Evolutionary conservation across 2,888 invertebrate species (phyloP).

Genomic region (Neoscelio sp.): DNA sequence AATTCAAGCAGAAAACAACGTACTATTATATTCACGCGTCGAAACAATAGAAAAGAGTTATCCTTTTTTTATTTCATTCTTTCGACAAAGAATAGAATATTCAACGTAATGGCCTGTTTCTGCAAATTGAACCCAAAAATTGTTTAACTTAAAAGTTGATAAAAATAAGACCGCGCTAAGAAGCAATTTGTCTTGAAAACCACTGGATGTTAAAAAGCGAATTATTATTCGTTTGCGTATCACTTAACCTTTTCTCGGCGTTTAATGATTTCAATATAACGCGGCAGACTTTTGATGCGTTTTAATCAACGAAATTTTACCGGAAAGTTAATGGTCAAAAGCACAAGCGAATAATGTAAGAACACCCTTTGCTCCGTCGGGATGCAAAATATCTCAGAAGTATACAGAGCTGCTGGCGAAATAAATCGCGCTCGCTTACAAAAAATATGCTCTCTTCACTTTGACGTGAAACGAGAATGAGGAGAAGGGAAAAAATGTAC

Average conservation of each 20-base stretch:
- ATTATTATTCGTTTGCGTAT: slow-evolving; percentile 23
- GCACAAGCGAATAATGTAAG: slow-evolving; percentile 54
- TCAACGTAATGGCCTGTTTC: no score
- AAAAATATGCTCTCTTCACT: slow-evolving; percentile 62
- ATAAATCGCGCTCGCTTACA: slow-evolving; percentile 56
- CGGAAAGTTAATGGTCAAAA: slow-evolving; percentile 61
- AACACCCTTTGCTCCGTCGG: slow-evolving; percentile 49
- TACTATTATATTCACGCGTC: neutral
- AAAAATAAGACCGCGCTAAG: no score
- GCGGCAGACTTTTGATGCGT: slow-evolving; percentile 30
- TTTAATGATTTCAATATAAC: slow-evolving; percentile 35
- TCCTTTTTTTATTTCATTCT: no score
- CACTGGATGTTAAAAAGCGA: slow-evolving; percentile 4
- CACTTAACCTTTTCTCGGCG: slow-evolving; percentile 24
- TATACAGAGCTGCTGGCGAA: slow-evolving; percentile 48
- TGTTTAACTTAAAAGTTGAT: no score
- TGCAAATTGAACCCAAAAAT: no score
- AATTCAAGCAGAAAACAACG: slow-evolving; percentile 7
- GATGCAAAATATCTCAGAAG: slow-evolving; percentile 58
- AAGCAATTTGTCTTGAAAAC: no score
- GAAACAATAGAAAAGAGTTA: no score
- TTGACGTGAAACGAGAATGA: slow-evolving; percentile 59
- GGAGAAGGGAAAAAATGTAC: slow-evolving; percentile 46
- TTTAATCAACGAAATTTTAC: slow-evolving; percentile 57
- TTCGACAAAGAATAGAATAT: no score